Conservation (phyloP, 2,797 vertebrate genomes). For the Taenioides sp. region DNA sequence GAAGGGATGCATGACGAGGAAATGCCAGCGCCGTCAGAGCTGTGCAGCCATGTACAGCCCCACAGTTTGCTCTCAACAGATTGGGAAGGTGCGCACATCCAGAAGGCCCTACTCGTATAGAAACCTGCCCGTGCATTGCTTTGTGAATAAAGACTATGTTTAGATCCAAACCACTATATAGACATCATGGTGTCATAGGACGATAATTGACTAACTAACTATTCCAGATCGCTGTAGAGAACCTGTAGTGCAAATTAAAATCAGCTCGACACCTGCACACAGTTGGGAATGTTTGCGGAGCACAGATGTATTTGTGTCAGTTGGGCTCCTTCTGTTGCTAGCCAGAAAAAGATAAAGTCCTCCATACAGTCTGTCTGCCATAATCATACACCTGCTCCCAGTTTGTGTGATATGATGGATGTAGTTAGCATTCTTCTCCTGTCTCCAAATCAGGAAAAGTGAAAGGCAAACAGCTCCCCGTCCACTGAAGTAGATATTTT, state of each 20-base stretch:
- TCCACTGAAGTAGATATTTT: constrained; percentile 19
- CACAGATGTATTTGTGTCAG: constrained; percentile 60
- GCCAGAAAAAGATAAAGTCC: constrained; percentile 29
- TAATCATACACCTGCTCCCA: constrained; percentile 68
- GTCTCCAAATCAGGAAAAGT: constrained; percentile 44
- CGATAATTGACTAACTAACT: constrained; percentile 10
- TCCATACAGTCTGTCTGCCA: constrained; percentile 64
- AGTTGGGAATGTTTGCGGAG: constrained; percentile 43
- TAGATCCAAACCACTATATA: constrained; percentile 5
- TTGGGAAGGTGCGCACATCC: constrained; percentile 43
- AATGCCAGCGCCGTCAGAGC: constrained; percentile 61
- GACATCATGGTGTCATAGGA: background rate
- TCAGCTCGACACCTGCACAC: constrained; percentile 56
- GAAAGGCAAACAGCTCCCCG: constrained; percentile 12
- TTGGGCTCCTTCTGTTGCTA: constrained; percentile 55
- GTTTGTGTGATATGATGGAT: constrained; percentile 55
- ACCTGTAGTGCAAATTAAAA: constrained; percentile 39
- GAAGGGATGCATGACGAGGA: constrained; percentile 7
- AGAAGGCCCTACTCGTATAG: constrained; percentile 48
- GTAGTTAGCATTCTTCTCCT: constrained; percentile 51
- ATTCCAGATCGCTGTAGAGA: constrained; percentile 25
- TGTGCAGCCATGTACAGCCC: constrained; percentile 56
- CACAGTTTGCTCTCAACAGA: constrained; percentile 58
- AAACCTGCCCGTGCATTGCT: constrained; percentile 8
- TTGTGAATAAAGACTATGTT: constrained; percentile 10